Conservation (phyloP, 2,888 invertebrate species). For the Drosophila anceps region DNA sequence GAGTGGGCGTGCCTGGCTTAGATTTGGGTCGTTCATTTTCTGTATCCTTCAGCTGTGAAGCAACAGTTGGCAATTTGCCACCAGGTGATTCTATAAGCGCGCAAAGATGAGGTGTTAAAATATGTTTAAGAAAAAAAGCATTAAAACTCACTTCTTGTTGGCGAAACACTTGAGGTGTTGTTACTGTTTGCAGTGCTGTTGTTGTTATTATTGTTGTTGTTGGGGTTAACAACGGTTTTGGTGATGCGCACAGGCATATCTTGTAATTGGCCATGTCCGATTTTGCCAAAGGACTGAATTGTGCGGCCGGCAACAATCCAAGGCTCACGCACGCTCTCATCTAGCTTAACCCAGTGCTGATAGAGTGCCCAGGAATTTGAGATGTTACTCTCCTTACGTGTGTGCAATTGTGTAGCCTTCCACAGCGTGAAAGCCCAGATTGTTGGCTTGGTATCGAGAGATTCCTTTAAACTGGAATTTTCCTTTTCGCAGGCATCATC, state of each 20-base stretch:
- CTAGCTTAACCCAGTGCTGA: slow-evolving; percentile 93
- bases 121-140: not conserved
- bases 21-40: slow-evolving; percentile 75
- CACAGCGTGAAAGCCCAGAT: slow-evolving; percentile 94
- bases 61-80: slow-evolving; percentile 62
- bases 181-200: slow-evolving; percentile 55
- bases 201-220: slow-evolving; percentile 65
- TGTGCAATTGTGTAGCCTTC: slow-evolving; percentile 88
- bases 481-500: slow-evolving; percentile 81
- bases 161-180: slow-evolving; percentile 60
- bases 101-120: not conserved
- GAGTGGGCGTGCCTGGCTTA: slow-evolving; percentile 63
- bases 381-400: slow-evolving; percentile 84
- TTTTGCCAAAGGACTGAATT: slow-evolving; percentile 90
- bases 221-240: slow-evolving; percentile 84
- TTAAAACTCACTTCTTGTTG: slow-evolving; percentile 78
- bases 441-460: slow-evolving; percentile 92
- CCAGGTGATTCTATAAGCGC: slow-evolving; percentile 55
- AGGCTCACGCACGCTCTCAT: slow-evolving; percentile 89
- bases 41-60: slow-evolving; percentile 69
- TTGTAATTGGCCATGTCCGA: slow-evolving; percentile 84
- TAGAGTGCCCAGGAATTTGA: slow-evolving; percentile 92
- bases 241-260: slow-evolving; percentile 86
- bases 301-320: slow-evolving; percentile 93
- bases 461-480: slow-evolving; percentile 86